Evolutionary conservation across 2,888 invertebrate species (phyloP), one percentile per base, ranked within the genome.

Genomic region (Pristionchus arcanus): DNA sequence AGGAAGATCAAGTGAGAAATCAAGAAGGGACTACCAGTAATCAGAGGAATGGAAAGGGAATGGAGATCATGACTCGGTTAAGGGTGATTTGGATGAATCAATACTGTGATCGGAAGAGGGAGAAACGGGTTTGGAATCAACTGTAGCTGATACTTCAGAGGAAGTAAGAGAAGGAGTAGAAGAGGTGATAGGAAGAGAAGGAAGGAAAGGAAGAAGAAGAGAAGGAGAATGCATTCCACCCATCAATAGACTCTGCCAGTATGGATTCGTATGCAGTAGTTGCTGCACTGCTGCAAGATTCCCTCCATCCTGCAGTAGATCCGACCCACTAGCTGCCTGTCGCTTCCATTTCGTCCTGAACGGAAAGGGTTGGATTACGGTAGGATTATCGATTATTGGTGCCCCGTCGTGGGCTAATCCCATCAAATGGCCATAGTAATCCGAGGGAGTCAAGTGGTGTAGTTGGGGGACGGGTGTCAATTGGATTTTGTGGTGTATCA

Each of bases 301-400:
- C n/a, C 21, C 15, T 25, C 34, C 37, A 19, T 81, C 81, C 42
- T 42, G 49, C 42, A 81, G 81, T 28, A 81, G 11, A 13, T 81
- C 81, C 49, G 49, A 25, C 42, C 81, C 81, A 15, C 42, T 42
- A 2, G 81, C 49, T 11, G 81, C 81, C 49, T 81, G 81, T 81
- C 81, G 42, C 81, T 81, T 81, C 81, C 81, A 81, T 42, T 81
- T 81, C 25, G 81, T 81, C 81, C 81, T 81, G 81, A 81, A 81
- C 25, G n/a, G 42, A 81, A n/a, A 49, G n/a, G 19, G n/a, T 49
- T 81, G 19, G 15, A 81, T 81, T 81, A 81, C 49, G 81, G 81
- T 81, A 49, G 81, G 81, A 81, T 81, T 81, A 81, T 71, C 81
- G 81, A 81, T 81, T 15, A 37, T 31, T 74, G 74, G 37, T 34